A percentile compares a stretch with the other conserved stretches of the same genome.
Conservation (phyloP, 1,140 invertebrate genomes). For the Neotoxoptera formosana region DNA sequence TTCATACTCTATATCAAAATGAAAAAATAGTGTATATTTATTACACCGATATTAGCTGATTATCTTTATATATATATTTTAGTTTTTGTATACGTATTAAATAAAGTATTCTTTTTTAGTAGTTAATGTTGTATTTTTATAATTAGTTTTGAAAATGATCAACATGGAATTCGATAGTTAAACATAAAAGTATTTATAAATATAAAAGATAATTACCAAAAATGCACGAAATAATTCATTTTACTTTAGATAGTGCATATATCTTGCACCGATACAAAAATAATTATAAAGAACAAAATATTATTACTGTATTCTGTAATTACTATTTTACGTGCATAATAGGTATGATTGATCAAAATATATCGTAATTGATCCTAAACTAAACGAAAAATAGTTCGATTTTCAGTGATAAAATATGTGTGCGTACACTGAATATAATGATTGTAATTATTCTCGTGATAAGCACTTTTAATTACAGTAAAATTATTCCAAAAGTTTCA, state of each 20-base stretch:
- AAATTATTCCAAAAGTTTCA: too few species aligned
- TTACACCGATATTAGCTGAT: not conserved
- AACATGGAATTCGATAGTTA: not conserved
- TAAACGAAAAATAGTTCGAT: not conserved
- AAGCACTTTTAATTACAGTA: too few species aligned
- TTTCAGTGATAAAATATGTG: not conserved
- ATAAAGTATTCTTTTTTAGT: not conserved
- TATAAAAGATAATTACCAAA: not conserved
- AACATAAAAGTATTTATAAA: not conserved
- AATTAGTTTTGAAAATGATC: not conserved
- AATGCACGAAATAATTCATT: not conserved
- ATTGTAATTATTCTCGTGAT: too few species aligned
- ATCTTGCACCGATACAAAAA: not conserved
- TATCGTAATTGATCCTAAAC: not conserved
- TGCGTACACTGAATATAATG: not conserved
- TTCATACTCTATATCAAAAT: not conserved
- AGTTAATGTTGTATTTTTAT: not conserved
- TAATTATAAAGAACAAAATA: not conserved
- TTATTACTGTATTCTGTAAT: not conserved
- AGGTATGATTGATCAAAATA: not conserved
- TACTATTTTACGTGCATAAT: not conserved
- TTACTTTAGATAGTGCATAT: not conserved
- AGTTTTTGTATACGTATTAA: not conserved
- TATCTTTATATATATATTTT: not conserved
- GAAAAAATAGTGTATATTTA: not conserved